Evolutionary conservation across 2,888 invertebrate species (phyloP), one percentile per base, ranked within the genome.

Genomic region (Ceratothoa steindachneri): DNA sequence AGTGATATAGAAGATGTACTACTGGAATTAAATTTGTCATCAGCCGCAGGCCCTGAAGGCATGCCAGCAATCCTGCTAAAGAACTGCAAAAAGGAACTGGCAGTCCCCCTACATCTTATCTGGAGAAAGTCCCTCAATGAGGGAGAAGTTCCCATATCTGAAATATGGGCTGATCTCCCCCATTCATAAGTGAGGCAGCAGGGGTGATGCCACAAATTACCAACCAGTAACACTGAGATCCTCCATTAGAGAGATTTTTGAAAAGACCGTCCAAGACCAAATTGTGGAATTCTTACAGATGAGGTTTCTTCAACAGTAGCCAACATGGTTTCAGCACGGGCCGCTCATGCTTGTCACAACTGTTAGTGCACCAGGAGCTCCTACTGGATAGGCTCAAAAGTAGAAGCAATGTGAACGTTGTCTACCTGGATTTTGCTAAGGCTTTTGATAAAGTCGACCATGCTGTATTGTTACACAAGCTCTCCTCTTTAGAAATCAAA

Each of bases 341-440:
- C 29, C 27, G 69, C 27, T 60, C 70, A 24, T 70, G 70, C 30
- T n/a, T 70, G 22, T 70, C 12, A 30, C 70, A 70, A 30, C 64
- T 70, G 2, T 24, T 70, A 5, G 55, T 30, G 60, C 70, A 70
- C 60, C 29, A 29, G 19, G 1, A 52, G 30, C 28, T 29, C 30
- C 7, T 70, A 1, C 28, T 60, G 19, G 53, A 29, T 27, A 19
- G 19, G n/a, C 19, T 70, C 3, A 30, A 70, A 60, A 30, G 60
- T 22, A 60, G 60, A n/a, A 27, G 22, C 7, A 27, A 29, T 1
- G 19, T 24, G 12, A 30, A 70, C 15, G 60, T 60, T 3, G 30
- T 60, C 15, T 41, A 41, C 41, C 29, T 60, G 19, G 60, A 70
- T 22, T 70, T 68, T 24, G 22, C 70, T 27, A 70, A 70, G 30